A percentile compares a stretch with the other conserved stretches of the same genome.
phyloP scores from a whole-genome alignment of 2,888 invertebrate genomes.

The Elysia crispata region DNA sequence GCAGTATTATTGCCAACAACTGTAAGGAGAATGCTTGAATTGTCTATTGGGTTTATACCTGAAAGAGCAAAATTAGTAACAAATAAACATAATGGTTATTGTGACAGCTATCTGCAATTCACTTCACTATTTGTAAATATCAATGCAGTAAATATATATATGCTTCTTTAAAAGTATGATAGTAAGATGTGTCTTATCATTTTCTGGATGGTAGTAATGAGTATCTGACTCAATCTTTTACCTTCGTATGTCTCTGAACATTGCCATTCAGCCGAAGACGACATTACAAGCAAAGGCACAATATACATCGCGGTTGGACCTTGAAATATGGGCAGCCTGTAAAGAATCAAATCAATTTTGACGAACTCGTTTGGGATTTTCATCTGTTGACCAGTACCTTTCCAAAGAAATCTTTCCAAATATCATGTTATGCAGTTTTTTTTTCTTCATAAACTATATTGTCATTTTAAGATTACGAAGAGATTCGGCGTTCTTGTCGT shows the following conservation, averaged over 20 bases:
- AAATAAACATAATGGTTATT: too few species aligned
- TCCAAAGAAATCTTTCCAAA: too few species aligned
- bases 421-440: too few species aligned
- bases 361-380: too few species aligned
- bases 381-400: too few species aligned
- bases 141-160: too few species aligned
- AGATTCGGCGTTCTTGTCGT: too few species aligned
- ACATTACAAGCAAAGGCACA: conserved; percentile 56
- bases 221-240: not conserved
- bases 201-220: not conserved
- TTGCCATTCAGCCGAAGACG: conserved; percentile 55
- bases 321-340: conserved; percentile 60
- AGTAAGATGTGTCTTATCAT: not conserved
- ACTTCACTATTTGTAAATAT: too few species aligned
- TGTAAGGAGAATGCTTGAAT: conserved; percentile 13
- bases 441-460: too few species aligned
- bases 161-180: not conserved
- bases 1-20: not conserved
- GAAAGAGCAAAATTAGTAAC: not conserved
- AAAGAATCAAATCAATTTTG: too few species aligned
- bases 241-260: conserved; percentile 53
- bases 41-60: conserved; percentile 35
- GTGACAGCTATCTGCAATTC: too few species aligned
- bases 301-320: conserved; percentile 58
- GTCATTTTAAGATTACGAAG: too few species aligned